Evolutionary conservation across 2,113 vertebrate genomes (phyloP).

Genomic region (Microcebus tavaratra): DNA sequence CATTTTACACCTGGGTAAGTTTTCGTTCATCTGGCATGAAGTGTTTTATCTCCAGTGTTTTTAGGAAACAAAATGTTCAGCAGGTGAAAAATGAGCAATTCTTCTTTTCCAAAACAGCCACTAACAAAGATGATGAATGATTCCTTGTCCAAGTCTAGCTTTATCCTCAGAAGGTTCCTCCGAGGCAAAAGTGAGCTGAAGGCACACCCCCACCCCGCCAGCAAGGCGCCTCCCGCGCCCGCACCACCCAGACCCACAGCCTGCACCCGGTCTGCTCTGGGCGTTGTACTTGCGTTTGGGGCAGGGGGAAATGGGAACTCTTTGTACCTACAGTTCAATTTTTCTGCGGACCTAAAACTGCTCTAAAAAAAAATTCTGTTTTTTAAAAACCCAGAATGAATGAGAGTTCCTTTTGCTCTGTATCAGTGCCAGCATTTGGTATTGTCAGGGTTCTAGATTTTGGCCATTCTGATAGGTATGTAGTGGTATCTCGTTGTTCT

Average conservation of each 20-base stretch:
- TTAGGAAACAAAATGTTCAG: background rate
- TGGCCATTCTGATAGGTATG: background rate
- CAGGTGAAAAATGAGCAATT: background rate
- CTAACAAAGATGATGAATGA: background rate
- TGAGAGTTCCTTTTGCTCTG: background rate
- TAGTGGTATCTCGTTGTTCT: background rate
- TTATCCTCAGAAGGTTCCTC: background rate
- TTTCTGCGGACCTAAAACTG: background rate
- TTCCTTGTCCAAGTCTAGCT: background rate
- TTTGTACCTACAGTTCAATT: background rate
- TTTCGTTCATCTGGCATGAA: background rate
- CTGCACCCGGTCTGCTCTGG: background rate
- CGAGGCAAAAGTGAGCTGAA: background rate
- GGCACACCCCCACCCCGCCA: background rate
- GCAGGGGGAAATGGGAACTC: background rate
- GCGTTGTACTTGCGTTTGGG: background rate
- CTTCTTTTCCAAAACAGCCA: background rate
- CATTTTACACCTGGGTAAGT: background rate
- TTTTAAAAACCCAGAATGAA: background rate
- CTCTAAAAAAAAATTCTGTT: background rate
- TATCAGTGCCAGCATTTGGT: background rate
- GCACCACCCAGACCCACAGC: background rate
- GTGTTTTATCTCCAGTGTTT: background rate
- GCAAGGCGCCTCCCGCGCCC: accelerated
- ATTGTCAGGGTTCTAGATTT: too few relatives aligned